Percentiles rank a stretch among this genome's conserved stretches.
These are phyloP conservation scores for Trachelus iudaicus DNA, from an alignment of 2,888 invertebrate genomes.

Conservation along the genomic window DNA sequence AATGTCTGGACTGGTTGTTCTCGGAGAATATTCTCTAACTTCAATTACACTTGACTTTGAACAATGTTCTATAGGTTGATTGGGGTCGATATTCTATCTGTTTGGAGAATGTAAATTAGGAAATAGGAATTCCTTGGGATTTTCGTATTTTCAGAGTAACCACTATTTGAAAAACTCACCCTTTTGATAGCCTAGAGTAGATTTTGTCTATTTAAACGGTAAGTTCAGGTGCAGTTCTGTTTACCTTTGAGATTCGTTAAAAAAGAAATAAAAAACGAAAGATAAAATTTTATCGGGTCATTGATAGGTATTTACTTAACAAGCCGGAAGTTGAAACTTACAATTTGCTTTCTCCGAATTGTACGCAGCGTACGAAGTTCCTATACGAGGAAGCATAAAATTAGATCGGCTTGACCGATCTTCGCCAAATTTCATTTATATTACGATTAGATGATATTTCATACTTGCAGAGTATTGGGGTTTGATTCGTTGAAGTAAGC, in stretches of 20 bases:
- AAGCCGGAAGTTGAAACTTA: no score
- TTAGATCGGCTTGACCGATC: no score
- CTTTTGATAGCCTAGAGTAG: background rate
- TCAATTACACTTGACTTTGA: constrained; percentile 43
- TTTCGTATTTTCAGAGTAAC: background rate
- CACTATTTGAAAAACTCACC: background rate
- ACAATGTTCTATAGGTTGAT: background rate
- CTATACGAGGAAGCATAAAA: no score
- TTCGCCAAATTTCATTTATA: no score
- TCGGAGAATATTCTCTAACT: constrained; percentile 32
- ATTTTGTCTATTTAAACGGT: background rate
- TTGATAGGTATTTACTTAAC: no score
- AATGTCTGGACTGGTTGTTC: constrained; percentile 31
- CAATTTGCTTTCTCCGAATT: no score
- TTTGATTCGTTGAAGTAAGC: no score
- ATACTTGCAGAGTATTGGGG: no score
- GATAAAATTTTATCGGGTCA: background rate
- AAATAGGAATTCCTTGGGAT: background rate
- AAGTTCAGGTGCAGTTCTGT: background rate
- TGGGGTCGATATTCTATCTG: background rate
- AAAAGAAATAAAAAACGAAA: background rate
- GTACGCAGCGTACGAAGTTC: no score
- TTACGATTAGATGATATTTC: no score
- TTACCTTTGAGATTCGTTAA: background rate
- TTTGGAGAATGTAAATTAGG: background rate